These are phyloP conservation scores for Brachirus orientalis DNA, from an alignment of 2,113 vertebrate species.

Conservation along the genomic window DNA sequence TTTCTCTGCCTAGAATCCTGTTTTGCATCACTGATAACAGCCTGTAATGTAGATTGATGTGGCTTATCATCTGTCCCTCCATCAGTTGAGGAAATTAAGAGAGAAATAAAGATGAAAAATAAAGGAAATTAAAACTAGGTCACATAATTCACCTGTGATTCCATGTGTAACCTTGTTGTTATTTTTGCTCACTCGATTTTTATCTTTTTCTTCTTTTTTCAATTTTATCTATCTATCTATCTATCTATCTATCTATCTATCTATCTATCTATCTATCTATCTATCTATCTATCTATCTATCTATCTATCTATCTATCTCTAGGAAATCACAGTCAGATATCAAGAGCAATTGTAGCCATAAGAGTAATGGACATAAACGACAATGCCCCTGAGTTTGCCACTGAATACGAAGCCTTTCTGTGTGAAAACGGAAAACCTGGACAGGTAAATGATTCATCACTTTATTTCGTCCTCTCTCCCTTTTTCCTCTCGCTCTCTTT, in stretches of 20 bases:
- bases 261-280: constrained; percentile 25
- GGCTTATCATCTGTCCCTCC: constrained; percentile 65
- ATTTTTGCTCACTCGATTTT: constrained; percentile 15
- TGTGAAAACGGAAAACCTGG: constrained; percentile 98
- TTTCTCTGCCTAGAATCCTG: constrained; percentile 47
- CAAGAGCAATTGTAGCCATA: constrained; percentile 92
- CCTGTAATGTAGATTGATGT: constrained; percentile 72
- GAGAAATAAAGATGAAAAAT: constrained; percentile 57
- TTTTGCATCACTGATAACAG: constrained; percentile 71
- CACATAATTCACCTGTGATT: constrained; percentile 64
- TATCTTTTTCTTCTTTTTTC: constrained; percentile 3
- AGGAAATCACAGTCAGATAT: constrained; percentile 99
- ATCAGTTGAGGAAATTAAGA: constrained; percentile 66
- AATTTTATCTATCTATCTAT: not conserved
- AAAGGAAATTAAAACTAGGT: constrained; percentile 74
- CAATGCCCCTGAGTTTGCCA: constrained; percentile 96
- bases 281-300: constrained; percentile 26
- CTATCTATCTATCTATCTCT: constrained; percentile 22
- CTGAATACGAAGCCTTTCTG: constrained; percentile 93
- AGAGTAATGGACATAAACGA: constrained; percentile 98
- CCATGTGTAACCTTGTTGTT: constrained; percentile 31
- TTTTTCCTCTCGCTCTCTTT: constrained; percentile 26
- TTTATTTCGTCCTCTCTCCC: constrained; percentile 27
- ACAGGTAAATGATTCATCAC: constrained; percentile 84
- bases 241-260: constrained; percentile 1